phyloP scores from a whole-genome alignment of 2,797 vertebrate genomes.

The Eupleurogrammus muticus region DNA sequence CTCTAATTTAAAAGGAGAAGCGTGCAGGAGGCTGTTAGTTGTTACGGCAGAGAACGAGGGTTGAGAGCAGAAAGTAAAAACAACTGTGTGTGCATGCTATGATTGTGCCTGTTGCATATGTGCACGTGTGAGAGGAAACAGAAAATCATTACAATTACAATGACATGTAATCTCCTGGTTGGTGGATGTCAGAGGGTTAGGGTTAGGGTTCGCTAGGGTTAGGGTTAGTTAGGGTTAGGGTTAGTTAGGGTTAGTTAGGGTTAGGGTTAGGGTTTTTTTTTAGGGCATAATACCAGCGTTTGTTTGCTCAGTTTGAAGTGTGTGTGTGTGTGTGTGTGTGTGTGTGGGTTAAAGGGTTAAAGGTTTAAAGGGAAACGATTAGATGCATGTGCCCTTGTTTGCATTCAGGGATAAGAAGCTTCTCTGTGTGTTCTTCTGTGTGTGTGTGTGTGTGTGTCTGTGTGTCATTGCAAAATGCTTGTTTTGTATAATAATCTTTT shows the following conservation, averaged over 20 bases:
- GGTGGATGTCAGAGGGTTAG: slow-evolving; percentile 53
- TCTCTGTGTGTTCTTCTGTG: slow-evolving; percentile 59
- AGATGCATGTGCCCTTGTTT: slow-evolving; percentile 71
- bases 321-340: slow-evolving; percentile 48
- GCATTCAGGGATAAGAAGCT: slow-evolving; percentile 65
- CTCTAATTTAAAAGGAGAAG: slow-evolving; percentile 46
- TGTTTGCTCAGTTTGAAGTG: slow-evolving; percentile 67
- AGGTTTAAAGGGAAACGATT: slow-evolving; percentile 73
- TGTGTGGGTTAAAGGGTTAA: slow-evolving; percentile 27
- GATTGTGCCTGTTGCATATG: slow-evolving; percentile 34
- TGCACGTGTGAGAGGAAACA: slow-evolving; percentile 41
- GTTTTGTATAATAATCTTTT: slow-evolving; percentile 51
- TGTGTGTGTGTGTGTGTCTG: slow-evolving; percentile 53
- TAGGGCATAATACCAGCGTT: slow-evolving; percentile 47
- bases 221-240: too few species aligned
- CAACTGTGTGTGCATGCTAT: slow-evolving; percentile 31
- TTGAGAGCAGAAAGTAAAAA: neutral
- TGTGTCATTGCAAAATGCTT: slow-evolving; percentile 26
- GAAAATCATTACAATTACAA: slow-evolving; percentile 72
- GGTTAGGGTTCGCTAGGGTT: too few species aligned
- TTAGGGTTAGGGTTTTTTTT: too few species aligned
- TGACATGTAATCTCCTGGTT: slow-evolving; percentile 70
- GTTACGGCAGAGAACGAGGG: slow-evolving; percentile 46
- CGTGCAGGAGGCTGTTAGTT: slow-evolving; percentile 35
- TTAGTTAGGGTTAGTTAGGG: too few species aligned